Conservation (phyloP, 2,113 vertebrate genomes). For the Corvus moneduloides region DNA sequence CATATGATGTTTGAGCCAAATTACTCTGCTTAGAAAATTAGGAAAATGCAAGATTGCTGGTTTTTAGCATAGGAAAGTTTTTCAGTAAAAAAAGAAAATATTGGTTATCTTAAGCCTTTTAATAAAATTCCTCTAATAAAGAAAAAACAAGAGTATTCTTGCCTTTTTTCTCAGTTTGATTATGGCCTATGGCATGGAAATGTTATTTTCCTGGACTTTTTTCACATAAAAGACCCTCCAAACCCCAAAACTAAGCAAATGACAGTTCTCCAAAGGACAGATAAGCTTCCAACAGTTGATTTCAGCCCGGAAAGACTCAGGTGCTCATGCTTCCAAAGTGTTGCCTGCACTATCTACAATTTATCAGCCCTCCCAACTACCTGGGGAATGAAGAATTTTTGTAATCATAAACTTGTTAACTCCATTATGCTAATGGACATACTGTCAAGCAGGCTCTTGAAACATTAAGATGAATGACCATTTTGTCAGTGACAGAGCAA, state of each 20-base stretch:
- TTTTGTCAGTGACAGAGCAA: background rate
- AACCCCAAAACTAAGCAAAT: background rate
- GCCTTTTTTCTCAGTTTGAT: background rate
- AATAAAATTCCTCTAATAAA: background rate
- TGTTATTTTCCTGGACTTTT: background rate
- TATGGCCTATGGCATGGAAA: background rate
- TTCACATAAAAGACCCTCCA: rapidly evolving
- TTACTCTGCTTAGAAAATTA: background rate
- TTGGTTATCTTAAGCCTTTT: background rate
- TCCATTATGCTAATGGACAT: background rate
- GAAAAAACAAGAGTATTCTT: background rate
- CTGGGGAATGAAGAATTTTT: background rate
- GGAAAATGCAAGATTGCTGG: background rate
- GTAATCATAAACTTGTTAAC: background rate
- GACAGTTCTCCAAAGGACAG: background rate
- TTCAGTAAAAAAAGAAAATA: background rate
- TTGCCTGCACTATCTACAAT: background rate
- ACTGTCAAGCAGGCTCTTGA: background rate
- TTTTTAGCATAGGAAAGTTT: background rate
- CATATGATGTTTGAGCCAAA: background rate
- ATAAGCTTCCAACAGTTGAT: background rate
- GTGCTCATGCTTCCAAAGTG: rapidly evolving
- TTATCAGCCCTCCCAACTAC: background rate
- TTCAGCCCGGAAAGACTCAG: background rate
- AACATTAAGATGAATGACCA: background rate